Percentiles rank a stretch among this genome's conserved stretches.
phyloP scores from a whole-genome alignment of 1,140 invertebrate genomes.

The Thrips palmi region DNA sequence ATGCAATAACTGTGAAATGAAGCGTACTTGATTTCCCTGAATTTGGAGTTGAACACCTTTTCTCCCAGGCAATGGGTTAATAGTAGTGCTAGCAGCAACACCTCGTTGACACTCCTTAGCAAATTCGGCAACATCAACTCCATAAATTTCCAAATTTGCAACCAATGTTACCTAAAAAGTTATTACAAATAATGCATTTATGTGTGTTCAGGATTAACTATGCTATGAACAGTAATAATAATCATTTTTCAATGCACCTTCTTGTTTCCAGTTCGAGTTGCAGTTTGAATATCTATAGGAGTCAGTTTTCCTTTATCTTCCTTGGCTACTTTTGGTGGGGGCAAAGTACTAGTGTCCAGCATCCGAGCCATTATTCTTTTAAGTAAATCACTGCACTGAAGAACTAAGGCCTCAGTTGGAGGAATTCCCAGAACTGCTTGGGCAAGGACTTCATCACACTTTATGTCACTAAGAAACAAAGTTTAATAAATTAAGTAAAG shows the following conservation, averaged over 20 bases:
- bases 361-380: no score
- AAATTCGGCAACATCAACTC: conserved; percentile 59
- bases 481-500: no score
- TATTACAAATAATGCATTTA: conserved; percentile 9
- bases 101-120: conserved; percentile 64
- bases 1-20: conserved; percentile 49
- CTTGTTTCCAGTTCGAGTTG: conserved; percentile 67
- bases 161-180: conserved; percentile 56
- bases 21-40: conserved; percentile 78
- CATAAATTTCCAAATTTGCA: conserved; percentile 70
- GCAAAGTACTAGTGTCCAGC: no score
- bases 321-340: no score
- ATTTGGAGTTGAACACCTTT: conserved; percentile 63
- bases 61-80: conserved; percentile 52
- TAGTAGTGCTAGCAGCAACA: conserved; percentile 68
- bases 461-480: no score
- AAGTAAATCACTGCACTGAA: no score
- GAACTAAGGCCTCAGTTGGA: no score
- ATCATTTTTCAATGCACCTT: conserved; percentile 37
- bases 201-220: conserved; percentile 1
- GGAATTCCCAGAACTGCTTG: no score
- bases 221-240: conserved; percentile 7
- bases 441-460: no score
- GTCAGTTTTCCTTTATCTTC: conserved; percentile 51
- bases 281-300: conserved; percentile 58